These are phyloP conservation scores for Catharus bicknelli DNA, from an alignment of 2,113 vertebrate genomes.

Conservation along the genomic window DNA sequence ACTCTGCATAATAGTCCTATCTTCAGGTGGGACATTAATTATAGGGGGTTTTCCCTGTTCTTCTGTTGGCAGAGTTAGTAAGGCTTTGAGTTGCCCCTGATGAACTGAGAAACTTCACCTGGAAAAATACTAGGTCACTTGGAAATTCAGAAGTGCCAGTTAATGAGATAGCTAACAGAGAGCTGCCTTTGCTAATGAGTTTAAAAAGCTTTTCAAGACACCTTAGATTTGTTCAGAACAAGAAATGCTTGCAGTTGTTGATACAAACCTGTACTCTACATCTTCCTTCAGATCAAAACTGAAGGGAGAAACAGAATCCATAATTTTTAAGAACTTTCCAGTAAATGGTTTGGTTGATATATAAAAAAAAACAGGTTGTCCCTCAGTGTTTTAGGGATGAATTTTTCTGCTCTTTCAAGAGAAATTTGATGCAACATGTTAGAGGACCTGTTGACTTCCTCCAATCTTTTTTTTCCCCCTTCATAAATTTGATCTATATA, in stretches of 20 bases:
- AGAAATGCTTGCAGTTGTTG: not conserved
- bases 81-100: not conserved
- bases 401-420: not conserved
- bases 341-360: not conserved
- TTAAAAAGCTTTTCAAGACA: not conserved
- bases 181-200: not conserved
- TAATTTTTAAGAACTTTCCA: not conserved
- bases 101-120: not conserved
- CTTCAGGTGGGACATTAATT: not conserved
- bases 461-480: accelerated
- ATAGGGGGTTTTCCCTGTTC: accelerated
- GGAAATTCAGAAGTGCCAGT: not conserved
- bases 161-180: not conserved
- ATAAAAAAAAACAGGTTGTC: not conserved
- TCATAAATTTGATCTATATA: not conserved
- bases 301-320: not conserved
- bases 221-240: not conserved
- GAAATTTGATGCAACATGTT: not conserved
- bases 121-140: not conserved
- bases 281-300: not conserved
- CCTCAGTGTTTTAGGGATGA: not conserved
- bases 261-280: not conserved
- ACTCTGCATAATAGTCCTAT: not conserved
- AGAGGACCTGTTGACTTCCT: not conserved
- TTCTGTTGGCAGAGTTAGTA: not conserved